phyloP scores from a whole-genome alignment of 2,888 invertebrate species.

The Blomia tropicalis region DNA sequence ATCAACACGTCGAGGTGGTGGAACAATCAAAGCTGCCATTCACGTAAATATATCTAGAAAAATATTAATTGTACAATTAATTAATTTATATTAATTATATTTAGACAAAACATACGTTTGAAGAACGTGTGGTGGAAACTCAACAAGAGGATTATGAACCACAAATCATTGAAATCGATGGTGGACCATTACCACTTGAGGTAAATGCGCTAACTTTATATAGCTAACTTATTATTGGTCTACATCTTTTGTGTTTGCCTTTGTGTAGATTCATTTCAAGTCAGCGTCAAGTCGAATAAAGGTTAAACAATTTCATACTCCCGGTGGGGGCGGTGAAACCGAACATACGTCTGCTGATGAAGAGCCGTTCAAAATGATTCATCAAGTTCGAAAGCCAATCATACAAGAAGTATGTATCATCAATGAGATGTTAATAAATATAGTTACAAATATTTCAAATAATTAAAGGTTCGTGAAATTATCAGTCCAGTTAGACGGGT shows the following conservation, averaged over 20 bases:
- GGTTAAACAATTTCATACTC: constrained; percentile 3
- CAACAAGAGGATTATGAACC: constrained; percentile 15
- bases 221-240: too few species aligned
- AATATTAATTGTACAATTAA: too few species aligned
- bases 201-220: too few species aligned
- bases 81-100: too few species aligned
- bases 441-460: too few species aligned
- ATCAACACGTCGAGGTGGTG: background rate
- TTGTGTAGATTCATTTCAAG: constrained; percentile 20
- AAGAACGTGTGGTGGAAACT: constrained; percentile 6
- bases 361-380: constrained; percentile 13
- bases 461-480: too few species aligned
- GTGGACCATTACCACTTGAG: constrained; percentile 18
- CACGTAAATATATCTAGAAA: too few species aligned
- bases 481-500: too few species aligned
- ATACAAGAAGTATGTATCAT: constrained; percentile 13
- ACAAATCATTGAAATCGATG: constrained; percentile 18
- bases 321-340: constrained; percentile 14
- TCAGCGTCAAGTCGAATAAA: constrained; percentile 20
- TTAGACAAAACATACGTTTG: constrained; percentile 19
- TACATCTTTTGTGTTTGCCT: too few species aligned
- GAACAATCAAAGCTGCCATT: background rate
- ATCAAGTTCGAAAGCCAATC: constrained; percentile 16
- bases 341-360: constrained; percentile 18
- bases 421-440: too few species aligned